Percentiles rank a stretch among this genome's conserved stretches.
Evolutionary conservation across 1,140 invertebrate genomes (phyloP).

Genomic region (Triops cancriformis): DNA sequence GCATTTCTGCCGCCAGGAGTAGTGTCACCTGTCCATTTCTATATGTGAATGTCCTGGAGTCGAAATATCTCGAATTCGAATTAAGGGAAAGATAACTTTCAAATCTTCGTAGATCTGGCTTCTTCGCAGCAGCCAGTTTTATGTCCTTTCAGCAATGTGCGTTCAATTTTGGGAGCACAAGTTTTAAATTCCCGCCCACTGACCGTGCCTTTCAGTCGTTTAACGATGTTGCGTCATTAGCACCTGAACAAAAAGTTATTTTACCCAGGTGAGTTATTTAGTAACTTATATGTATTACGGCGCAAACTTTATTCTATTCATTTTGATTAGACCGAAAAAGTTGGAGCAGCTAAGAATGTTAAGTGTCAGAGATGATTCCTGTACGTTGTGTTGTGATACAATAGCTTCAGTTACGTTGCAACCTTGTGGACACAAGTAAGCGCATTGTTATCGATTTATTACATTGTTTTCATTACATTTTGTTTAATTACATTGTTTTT

Average conservation of each 20-base stretch:
- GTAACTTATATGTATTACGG: background rate
- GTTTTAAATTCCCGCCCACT: constrained; percentile 68
- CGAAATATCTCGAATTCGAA: no score
- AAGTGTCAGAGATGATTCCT: constrained; percentile 73
- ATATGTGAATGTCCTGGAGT: no score
- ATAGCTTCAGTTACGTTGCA: constrained; percentile 61
- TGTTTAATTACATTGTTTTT: constrained; percentile 19
- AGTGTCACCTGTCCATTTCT: no score
- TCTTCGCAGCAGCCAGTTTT: constrained; percentile 88
- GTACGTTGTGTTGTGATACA: constrained; percentile 77
- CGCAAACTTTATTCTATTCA: constrained; percentile 7
- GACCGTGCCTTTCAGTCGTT: constrained; percentile 59
- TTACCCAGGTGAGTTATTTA: constrained; percentile 43
- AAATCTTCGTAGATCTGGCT: constrained; percentile 56
- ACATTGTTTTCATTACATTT: background rate
- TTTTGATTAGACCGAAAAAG: constrained; percentile 56
- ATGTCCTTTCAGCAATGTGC: constrained; percentile 92
- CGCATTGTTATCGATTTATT: constrained; percentile 26
- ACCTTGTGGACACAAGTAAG: constrained; percentile 72
- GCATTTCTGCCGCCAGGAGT: background rate
- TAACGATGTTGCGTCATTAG: constrained; percentile 64
- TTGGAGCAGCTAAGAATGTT: constrained; percentile 61
- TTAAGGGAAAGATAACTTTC: background rate
- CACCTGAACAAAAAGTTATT: constrained; percentile 59
- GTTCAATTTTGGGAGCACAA: constrained; percentile 81